Base-by-base conservation (phyloP, 2,113 vertebrate genomes). In the Lepus timidus region DNA sequence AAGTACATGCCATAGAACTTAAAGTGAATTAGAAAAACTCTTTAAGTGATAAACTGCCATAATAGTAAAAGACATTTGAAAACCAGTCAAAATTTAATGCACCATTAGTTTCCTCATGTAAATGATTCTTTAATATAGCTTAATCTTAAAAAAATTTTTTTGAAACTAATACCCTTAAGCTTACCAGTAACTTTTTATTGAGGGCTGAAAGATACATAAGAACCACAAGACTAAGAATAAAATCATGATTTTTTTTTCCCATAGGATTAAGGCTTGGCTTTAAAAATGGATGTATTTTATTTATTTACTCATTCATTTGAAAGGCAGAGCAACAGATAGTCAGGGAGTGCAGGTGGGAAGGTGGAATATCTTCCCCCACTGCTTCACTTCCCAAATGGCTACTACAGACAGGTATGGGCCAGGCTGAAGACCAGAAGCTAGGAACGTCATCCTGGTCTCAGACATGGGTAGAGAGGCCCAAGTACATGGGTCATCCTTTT, bases 131-230 rank as follows among this genome's bases (percentile, higher is more conserved):
- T 19, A 89, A 73, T 4, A 55, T 9, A 85, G 49, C 14, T 58
- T 62, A n/a, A 67, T 68, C n/a, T 92, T 89, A 12, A 85, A 91
- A 13, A 51, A 95, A 85, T 6, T 4, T 67, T 10, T 91, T 74
- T 68, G 71, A 70, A 95, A 86, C 4, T 31, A 27, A 73, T 62
- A 44, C 11, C 17, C 82, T 3, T 11, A 36, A 27, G 91, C 44
- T 82, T 33, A 76, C 13, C 22, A 65, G 23, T 36, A 82, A 36
- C 4, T 55, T 31, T 25, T 84, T 70, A n/a, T 4, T 25, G 1
- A 78, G 16, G 22, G 10, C 12, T 87, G 75, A 22, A 68, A 78
- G n/a, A 70, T n/a, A 11, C 23, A 10, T 3, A 70, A 36, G 27
- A 71, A 70, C 16, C 14, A 16, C 55, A 4, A 3, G 16, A 2